A percentile compares a stretch with the other conserved stretches of the same genome.
Evolutionary conservation across 2,888 invertebrate species (phyloP).

Genomic region (Leucania comma): DNA sequence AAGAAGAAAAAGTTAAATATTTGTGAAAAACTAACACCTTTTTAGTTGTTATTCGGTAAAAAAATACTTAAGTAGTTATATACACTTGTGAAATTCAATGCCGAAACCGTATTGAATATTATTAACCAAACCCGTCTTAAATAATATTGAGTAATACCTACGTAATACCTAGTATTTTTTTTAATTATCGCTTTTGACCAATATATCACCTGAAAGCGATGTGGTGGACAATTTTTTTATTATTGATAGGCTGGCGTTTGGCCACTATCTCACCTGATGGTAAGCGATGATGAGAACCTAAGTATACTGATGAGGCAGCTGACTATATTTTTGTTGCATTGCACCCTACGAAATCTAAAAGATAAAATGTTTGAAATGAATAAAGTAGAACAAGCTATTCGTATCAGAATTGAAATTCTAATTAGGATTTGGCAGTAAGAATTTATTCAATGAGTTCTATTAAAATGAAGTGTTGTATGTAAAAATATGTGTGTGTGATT

Average conservation of each 20-base stretch:
- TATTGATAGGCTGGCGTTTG: neutral
- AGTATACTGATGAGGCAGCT: neutral
- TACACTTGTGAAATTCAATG: neutral
- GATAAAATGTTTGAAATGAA: neutral
- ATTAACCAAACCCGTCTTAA: too few species aligned
- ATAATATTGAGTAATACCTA: slow-evolving; percentile 2
- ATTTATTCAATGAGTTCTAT: slow-evolving; percentile 1
- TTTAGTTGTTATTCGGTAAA: neutral
- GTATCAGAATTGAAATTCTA: slow-evolving; percentile 9
- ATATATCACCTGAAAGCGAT: neutral
- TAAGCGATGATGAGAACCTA: neutral
- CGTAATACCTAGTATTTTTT: neutral
- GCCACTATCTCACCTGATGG: neutral
- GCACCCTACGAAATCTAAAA: neutral
- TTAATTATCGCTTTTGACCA: neutral
- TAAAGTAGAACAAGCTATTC: neutral
- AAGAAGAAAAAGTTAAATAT: neutral
- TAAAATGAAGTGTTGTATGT: neutral
- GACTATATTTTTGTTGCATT: neutral
- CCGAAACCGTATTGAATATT: neutral
- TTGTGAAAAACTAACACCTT: neutral
- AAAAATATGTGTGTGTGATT: too few species aligned
- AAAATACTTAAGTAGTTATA: neutral
- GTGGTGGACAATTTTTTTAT: neutral
- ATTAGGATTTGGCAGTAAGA: neutral